These are phyloP conservation scores for Notarius quadriscutis DNA, from an alignment of 2,113 vertebrate genomes.

Conservation along the genomic window DNA sequence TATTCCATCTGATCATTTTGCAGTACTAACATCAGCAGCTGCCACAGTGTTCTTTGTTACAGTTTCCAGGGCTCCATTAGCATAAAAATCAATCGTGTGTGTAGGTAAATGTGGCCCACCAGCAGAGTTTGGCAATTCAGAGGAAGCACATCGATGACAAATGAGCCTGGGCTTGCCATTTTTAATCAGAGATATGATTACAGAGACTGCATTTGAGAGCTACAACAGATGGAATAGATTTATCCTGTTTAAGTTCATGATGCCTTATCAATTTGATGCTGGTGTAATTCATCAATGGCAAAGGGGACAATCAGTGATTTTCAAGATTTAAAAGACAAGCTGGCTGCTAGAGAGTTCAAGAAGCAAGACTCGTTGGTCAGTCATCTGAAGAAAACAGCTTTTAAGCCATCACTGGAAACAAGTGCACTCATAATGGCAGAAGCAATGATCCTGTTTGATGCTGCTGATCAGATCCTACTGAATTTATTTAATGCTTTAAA, in stretches of 20 bases:
- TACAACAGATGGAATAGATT: conserved; percentile 30
- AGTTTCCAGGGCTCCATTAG: conserved; percentile 34
- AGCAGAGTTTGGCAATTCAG: conserved; percentile 33
- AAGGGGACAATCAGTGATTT: conserved; percentile 9
- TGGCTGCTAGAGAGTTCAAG: conserved; percentile 43
- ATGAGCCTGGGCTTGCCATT: conserved; percentile 29
- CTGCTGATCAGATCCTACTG: neutral
- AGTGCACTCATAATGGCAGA: neutral
- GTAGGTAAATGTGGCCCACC: conserved; percentile 39
- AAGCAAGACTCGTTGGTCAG: conserved; percentile 16
- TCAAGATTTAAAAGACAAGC: conserved; percentile 61
- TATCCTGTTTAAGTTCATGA: conserved; percentile 30
- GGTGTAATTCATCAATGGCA: conserved; percentile 1
- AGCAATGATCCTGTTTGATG: neutral
- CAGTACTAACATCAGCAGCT: conserved; percentile 34
- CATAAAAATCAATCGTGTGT: conserved; percentile 48
- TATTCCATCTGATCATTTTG: conserved; percentile 40
- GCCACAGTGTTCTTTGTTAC: conserved; percentile 35
- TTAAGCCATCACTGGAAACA: neutral
- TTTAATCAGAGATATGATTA: conserved; percentile 43
- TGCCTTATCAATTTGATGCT: conserved; percentile 17
- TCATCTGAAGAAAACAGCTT: conserved; percentile 1
- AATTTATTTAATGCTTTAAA: neutral
- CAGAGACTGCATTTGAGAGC: conserved; percentile 16
- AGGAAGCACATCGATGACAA: conserved; percentile 31